Percentiles rank a stretch among this genome's conserved stretches.
Conservation (phyloP, 2,797 vertebrate genomes). For the Amphiprion clarkii region DNA sequence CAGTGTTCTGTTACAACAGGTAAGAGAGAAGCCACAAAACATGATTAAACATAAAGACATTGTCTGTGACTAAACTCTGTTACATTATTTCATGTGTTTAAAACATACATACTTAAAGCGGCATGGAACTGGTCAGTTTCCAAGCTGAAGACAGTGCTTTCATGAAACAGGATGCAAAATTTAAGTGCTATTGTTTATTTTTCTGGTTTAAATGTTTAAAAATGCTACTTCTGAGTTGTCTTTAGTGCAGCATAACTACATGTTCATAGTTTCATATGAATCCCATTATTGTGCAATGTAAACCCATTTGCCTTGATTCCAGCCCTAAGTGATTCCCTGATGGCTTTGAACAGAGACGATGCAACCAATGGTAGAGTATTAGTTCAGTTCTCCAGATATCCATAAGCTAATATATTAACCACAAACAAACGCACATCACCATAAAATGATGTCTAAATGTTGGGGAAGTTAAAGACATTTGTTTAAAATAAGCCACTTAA, state of each 20-base stretch:
- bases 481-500: neutral
- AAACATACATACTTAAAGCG: neutral
- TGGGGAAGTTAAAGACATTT: slow-evolving; percentile 37
- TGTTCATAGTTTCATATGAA: slow-evolving; percentile 63
- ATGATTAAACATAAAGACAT: neutral
- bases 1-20: neutral
- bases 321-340: slow-evolving; percentile 85
- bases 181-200: neutral
- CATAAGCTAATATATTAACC: slow-evolving; percentile 65
- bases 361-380: slow-evolving; percentile 87
- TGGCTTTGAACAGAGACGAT: slow-evolving; percentile 87
- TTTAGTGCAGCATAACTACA: slow-evolving; percentile 51
- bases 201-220: slow-evolving; percentile 40
- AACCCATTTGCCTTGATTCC: slow-evolving; percentile 86
- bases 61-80: neutral
- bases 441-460: slow-evolving; percentile 60
- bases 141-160: neutral
- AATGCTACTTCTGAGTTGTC: slow-evolving; percentile 39
- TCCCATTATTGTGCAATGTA: slow-evolving; percentile 69
- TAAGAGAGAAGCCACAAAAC: neutral
- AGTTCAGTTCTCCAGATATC: slow-evolving; percentile 74
- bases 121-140: neutral
- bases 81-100: neutral
- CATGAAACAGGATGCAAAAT: slow-evolving; percentile 10
- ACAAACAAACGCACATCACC: slow-evolving; percentile 36